Base-by-base conservation (phyloP, 1,140 invertebrate species). In the Triops longicaudatus region DNA sequence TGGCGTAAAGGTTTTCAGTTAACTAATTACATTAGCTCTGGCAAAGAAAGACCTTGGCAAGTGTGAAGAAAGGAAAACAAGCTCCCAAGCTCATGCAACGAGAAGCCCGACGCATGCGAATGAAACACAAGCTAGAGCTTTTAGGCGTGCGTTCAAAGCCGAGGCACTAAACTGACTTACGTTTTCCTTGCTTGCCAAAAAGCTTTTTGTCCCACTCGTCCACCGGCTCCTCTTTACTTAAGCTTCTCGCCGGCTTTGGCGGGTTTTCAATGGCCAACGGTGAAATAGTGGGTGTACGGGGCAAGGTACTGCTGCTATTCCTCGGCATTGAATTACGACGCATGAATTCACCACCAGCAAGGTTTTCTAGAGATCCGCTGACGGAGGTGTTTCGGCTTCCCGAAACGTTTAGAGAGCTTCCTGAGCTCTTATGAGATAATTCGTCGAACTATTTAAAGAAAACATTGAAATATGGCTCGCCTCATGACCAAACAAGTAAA, bases 171-270 rank as follows among this genome's bases (percentile, higher is more conserved):
- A 63, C 17, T 22, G 22, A 63, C 50, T 63, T 75, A 75, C 74
- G 37, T 73, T 73, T 80, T 27, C n/a, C 77, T 76, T 72, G 86
- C 79, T 90, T 89, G 43, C 90, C 90, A 81, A 91, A 92, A 17
- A 94, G 85, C 83, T 94, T 94, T 74, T 90, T 88, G 73, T 92
- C 92, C 92, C 92, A 94, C 82, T 94, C 92, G 83, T 94, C 91
- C 79, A 63, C 50, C 17, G 50, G 50, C 14, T 63, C 50, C 17
- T 63, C 50, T 17, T 63, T 63, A 9, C 50, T 63, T 17, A 22
- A 89, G 85, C 80, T 76, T 79, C 26, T 84, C 80, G 77, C 78
- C 10, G 72, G 72, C 4, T 31, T 76, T 76, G 43, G 78, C 76
- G 78, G 78, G 75, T 80, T 83, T 78, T 83, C 81, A 63, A 63